Base-by-base conservation (phyloP, 2,113 vertebrate genomes). In the Calidris pugnax region DNA sequence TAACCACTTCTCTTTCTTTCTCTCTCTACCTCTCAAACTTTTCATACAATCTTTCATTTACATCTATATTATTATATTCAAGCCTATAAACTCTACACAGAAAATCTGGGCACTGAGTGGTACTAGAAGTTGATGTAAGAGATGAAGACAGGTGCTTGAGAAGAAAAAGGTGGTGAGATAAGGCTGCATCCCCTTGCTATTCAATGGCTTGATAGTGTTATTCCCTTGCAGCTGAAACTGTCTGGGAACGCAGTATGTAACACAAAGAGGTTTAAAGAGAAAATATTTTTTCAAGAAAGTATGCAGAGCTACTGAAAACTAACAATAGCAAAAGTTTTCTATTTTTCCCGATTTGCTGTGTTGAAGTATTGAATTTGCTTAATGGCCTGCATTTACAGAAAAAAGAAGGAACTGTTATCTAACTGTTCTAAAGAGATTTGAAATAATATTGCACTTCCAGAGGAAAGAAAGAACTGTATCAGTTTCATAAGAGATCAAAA, bases 391-490 rank as follows among this genome's bases (percentile, higher is more conserved):
- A 68, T 20, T 87, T 91, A 79, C 30, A 73, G 66, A 91, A 89
- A 89, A 45, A 81, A 77, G 41, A 81, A 77, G 51, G n/a, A 60
- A 48, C 64, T 72, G 27, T 93, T 96, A 75, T 45, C 69, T 94
- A 93, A 69, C 81, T 62, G 53, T 66, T 82, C 89, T 82, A 87
- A 93, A 82, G 84, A 93, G 74, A 95, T 73, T 91, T 89, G 77
- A 96, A 94, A 93, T 91, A 82, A 94, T 91, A 95, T 68, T 87
- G 57, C 82, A 20, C 41, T 93, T 82, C n/a, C 57, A 93, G 43
- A 92, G 64, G 67, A 93, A 95, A 86, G 35, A 81, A 93, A 59
- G 33, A 74, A 84, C 76, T 56, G 4, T 35, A 85, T 79, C 43
- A 35, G 48, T 87, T 96, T 94, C 73, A 87, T 79, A 87, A 94